A percentile compares a stretch with the other conserved stretches of the same genome.
Evolutionary conservation across 1,140 invertebrate species (phyloP).

Genomic region (Tetragonula clypearis): DNA sequence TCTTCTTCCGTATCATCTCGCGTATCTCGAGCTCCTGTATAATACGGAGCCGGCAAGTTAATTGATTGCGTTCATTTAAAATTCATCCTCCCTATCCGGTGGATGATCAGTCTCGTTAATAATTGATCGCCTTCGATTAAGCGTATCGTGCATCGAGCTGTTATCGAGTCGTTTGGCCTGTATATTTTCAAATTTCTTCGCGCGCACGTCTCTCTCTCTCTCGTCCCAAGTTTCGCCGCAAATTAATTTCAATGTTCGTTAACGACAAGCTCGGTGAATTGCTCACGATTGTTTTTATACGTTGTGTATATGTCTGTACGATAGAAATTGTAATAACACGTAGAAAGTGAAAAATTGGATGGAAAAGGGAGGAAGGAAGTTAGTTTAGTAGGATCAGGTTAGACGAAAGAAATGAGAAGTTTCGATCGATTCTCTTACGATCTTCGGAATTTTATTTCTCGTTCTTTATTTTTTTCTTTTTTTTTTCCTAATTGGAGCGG

Average conservation of each 20-base stretch:
- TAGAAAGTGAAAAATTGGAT: no score
- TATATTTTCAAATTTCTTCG: neutral
- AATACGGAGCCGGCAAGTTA: neutral
- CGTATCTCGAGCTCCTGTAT: neutral
- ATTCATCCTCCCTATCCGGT: constrained; percentile 4
- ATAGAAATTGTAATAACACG: no score
- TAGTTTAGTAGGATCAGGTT: no score
- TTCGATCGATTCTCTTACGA: no score
- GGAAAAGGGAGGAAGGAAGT: no score
- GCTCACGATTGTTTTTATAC: no score
- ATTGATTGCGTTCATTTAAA: constrained; percentile 31
- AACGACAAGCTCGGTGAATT: neutral
- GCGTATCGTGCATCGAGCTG: neutral
- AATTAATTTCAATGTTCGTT: neutral
- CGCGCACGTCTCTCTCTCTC: neutral
- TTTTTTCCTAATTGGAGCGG: no score
- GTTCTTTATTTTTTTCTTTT: no score
- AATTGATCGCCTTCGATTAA: constrained; percentile 1
- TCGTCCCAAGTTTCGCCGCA: neutral
- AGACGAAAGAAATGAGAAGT: no score
- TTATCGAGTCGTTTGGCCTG: no score
- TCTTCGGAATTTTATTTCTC: no score
- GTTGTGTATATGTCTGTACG: no score
- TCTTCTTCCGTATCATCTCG: neutral
- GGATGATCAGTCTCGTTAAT: constrained; percentile 15